Percentiles rank a stretch among this genome's conserved stretches.
Conservation (phyloP, 2,888 invertebrate species). For the Nemotelus nigrinus region DNA sequence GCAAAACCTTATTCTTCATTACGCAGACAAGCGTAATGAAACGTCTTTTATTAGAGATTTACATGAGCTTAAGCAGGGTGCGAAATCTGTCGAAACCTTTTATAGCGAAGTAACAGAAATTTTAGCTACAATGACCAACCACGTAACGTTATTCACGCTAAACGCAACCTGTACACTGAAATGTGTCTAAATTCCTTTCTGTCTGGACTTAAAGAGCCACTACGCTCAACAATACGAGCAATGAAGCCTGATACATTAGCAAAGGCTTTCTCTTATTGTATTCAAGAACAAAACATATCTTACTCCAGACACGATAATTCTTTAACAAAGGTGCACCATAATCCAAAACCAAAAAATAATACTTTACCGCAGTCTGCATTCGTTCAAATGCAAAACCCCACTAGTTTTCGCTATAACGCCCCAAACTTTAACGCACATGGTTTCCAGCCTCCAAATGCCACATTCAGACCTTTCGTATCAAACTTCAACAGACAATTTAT, state of each 20-base stretch:
- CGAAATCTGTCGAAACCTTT: constrained; percentile 50
- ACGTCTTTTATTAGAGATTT: constrained; percentile 37
- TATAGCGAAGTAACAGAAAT: constrained; percentile 53
- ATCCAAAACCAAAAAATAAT: background rate
- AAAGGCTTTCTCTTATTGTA: constrained; percentile 51
- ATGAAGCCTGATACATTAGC: constrained; percentile 51
- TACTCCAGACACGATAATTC: constrained; percentile 16
- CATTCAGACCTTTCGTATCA: background rate
- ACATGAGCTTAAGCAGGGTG: constrained; percentile 41
- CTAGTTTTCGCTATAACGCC: background rate
- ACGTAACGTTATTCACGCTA: constrained; percentile 51
- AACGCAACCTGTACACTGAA: constrained; percentile 51
- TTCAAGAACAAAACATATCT: constrained; percentile 51
- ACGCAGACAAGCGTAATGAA: constrained; percentile 46
- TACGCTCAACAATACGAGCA: constrained; percentile 52
- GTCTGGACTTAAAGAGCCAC: constrained; percentile 51
- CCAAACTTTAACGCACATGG: background rate
- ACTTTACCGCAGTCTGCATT: background rate
- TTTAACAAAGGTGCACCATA: background rate
- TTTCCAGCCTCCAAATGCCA: constrained; percentile 20
- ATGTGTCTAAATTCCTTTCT: constrained; percentile 53
- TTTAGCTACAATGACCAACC: constrained; percentile 51
- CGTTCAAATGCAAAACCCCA: background rate
- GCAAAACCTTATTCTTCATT: constrained; percentile 41
- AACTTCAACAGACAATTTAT: background rate